Percentiles rank a stretch among this genome's conserved stretches.
Conservation (phyloP, 1,140 invertebrate species). For the Lepidurus arcticus region DNA sequence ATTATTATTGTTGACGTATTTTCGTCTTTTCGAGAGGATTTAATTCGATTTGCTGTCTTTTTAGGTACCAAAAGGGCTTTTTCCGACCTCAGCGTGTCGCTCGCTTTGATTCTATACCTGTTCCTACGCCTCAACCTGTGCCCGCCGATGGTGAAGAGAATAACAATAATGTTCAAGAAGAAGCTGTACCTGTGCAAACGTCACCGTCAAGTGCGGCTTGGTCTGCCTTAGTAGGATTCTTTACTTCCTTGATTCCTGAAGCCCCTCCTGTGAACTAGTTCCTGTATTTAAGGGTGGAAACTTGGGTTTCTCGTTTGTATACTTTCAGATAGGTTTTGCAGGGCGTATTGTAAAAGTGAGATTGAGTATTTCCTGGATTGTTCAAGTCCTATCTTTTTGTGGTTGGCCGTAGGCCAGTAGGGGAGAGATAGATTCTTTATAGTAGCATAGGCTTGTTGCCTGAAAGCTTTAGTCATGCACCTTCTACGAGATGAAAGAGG, state of each 20-base stretch:
- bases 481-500: background rate
- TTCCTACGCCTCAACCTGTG: slow-evolving; percentile 50
- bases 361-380: background rate
- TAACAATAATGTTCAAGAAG: slow-evolving; percentile 41
- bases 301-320: background rate
- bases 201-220: background rate
- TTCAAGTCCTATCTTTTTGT: background rate
- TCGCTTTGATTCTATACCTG: slow-evolving; percentile 46
- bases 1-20: background rate
- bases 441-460: slow-evolving; percentile 1
- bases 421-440: background rate
- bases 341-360: background rate
- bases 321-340: background rate
- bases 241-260: slow-evolving; percentile 69
- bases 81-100: slow-evolving; percentile 38
- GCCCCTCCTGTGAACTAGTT: slow-evolving; percentile 29
- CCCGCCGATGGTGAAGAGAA: slow-evolving; percentile 49
- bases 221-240: slow-evolving; percentile 58
- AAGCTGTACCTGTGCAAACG: slow-evolving; percentile 8
- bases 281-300: background rate
- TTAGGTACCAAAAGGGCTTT: slow-evolving; percentile 42
- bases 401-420: background rate
- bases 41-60: slow-evolving; percentile 38
- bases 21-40: background rate
- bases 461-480: slow-evolving; percentile 7